Percentiles rank a stretch among this genome's conserved stretches.
Conservation (phyloP, 64 coral and sea anemone species). For the Cladopsammia gracilis region DNA sequence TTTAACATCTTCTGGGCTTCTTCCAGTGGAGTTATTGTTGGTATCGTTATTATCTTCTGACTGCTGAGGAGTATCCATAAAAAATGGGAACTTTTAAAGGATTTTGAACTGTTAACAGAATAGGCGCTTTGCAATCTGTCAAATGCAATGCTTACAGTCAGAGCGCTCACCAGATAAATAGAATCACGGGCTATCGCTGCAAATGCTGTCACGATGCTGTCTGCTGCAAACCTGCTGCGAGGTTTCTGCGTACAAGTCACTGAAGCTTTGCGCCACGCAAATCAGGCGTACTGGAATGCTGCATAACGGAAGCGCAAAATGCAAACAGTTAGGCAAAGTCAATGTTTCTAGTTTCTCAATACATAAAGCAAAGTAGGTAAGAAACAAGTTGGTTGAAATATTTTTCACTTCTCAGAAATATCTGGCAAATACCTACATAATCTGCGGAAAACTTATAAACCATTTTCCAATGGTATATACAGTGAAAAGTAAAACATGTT, state of each 20-base stretch:
- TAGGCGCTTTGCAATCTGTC: constrained; percentile 69
- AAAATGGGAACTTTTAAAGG: background rate
- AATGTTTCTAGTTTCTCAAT: background rate
- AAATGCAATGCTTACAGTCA: constrained; percentile 58
- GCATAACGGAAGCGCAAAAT: constrained; percentile 89
- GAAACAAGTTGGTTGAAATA: background rate
- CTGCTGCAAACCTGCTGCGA: constrained; percentile 83
- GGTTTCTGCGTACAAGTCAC: constrained; percentile 89
- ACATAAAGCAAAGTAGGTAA: background rate
- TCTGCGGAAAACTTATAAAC: too few relatives aligned
- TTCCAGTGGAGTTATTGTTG: constrained; percentile 83
- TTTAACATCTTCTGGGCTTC: background rate
- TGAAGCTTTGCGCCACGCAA: constrained; percentile 81
- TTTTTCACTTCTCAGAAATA: too few relatives aligned
- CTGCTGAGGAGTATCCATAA: constrained; percentile 43
- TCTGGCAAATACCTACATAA: too few relatives aligned
- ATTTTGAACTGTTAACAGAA: constrained; percentile 16
- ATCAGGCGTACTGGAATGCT: constrained; percentile 88
- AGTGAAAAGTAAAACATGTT: too few relatives aligned
- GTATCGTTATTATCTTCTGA: constrained; percentile 65
- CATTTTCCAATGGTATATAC: too few relatives aligned
- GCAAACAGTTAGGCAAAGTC: constrained; percentile 30
- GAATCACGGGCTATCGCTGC: constrained; percentile 50
- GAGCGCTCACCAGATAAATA: constrained; percentile 70
- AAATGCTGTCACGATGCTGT: constrained; percentile 72